A percentile compares a stretch with the other conserved stretches of the same genome.
Evolutionary conservation across 2,113 vertebrate species (phyloP).

Genomic region (Probosciger aterrimus): DNA sequence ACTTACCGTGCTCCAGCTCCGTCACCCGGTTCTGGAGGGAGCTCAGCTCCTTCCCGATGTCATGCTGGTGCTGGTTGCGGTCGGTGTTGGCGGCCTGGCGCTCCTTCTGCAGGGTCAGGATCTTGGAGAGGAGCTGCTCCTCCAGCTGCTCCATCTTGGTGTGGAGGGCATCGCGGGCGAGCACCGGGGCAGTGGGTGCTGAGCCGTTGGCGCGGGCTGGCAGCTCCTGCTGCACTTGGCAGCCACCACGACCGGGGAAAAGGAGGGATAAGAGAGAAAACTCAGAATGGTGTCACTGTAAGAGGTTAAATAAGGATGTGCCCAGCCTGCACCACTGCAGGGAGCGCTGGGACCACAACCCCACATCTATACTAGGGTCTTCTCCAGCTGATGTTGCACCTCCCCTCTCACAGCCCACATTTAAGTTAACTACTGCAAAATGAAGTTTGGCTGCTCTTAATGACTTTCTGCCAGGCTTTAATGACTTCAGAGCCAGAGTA

Average conservation of each 20-base stretch:
- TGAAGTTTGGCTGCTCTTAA: neutral
- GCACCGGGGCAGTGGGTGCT: neutral
- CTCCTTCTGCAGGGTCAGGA: constrained; percentile 90
- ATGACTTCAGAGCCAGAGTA: neutral
- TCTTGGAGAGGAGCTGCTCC: constrained; percentile 90
- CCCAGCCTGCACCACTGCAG: neutral
- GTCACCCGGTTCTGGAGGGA: constrained; percentile 82
- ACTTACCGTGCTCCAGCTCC: constrained; percentile 90
- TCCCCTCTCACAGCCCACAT: neutral
- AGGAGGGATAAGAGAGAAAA: neutral
- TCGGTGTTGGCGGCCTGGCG: constrained; percentile 58
- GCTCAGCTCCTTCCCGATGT: constrained; percentile 88
- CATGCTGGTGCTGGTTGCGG: constrained; percentile 79
- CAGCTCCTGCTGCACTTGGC: constrained; percentile 74
- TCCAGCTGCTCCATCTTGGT: constrained; percentile 91
- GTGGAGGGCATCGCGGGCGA: constrained; percentile 69
- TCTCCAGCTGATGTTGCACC: neutral
- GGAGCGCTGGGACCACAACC: neutral
- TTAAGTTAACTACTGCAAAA: neutral
- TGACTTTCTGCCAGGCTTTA: neutral
- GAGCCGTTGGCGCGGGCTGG: constrained; percentile 80
- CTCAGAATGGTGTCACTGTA: accelerated
- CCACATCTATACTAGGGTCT: neutral
- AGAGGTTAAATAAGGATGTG: neutral
- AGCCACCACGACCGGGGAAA: neutral